Conservation (phyloP, 2,113 vertebrate genomes). For the Henicopernis longicauda region DNA sequence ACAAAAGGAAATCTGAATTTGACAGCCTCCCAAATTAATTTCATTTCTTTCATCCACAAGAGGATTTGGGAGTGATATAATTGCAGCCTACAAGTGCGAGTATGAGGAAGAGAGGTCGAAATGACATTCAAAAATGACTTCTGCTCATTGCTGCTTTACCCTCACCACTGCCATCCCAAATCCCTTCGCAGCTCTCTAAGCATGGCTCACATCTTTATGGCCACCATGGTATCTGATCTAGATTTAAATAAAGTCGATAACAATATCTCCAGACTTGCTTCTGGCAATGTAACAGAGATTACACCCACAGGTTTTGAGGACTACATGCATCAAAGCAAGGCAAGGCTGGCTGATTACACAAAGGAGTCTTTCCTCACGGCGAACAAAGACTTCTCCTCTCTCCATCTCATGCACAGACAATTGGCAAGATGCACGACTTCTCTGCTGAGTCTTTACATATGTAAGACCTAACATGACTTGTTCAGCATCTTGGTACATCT, state of each 20-base stretch:
- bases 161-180: neutral
- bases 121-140: neutral
- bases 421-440: accelerated
- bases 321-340: neutral
- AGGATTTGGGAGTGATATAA: neutral
- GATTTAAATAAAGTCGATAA: neutral
- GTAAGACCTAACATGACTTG: neutral
- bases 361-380: neutral
- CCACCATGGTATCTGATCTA: neutral
- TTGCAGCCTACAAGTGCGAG: neutral
- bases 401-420: neutral
- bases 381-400: neutral
- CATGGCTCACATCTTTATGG: neutral
- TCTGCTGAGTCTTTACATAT: neutral
- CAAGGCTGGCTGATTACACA: neutral
- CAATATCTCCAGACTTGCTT: neutral
- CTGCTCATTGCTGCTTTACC: neutral
- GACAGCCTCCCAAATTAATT: neutral
- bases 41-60: neutral
- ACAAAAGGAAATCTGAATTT: neutral
- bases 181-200: neutral
- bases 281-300: neutral
- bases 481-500: neutral
- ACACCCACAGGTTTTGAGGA: neutral
- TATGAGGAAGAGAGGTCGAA: neutral